Percentiles rank a stretch among this genome's conserved stretches.
phyloP scores from a whole-genome alignment of 2,888 invertebrate species.

The Drosophila rubida region DNA sequence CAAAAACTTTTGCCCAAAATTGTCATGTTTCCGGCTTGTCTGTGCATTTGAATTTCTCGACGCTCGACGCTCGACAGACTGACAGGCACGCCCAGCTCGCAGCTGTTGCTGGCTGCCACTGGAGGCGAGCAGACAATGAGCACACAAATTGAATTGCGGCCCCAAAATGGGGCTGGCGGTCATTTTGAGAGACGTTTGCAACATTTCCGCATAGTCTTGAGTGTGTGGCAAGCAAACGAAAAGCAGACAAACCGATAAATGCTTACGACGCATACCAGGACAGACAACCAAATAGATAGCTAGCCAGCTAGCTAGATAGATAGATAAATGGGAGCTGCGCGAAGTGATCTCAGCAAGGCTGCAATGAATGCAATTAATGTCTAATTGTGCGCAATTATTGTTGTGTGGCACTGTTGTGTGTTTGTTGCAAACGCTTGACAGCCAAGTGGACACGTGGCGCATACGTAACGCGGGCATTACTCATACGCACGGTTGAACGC shows the following conservation, averaged over 20 bases:
- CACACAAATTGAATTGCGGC: conserved; percentile 37
- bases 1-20: conserved; percentile 40
- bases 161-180: conserved; percentile 12
- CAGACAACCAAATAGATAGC: conserved; percentile 13
- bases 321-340: conserved; percentile 30
- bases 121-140: conserved; percentile 21
- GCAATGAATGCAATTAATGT: conserved; percentile 75
- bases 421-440: not conserved
- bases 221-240: conserved; percentile 47
- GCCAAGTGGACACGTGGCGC: conserved; percentile 57
- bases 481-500: conserved; percentile 64
- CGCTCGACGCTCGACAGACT: too few relatives aligned
- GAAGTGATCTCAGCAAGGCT: conserved; percentile 60
- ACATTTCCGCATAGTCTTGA: conserved; percentile 65
- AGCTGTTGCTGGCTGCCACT: too few relatives aligned
- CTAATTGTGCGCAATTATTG: conserved; percentile 77
- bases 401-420: conserved; percentile 11
- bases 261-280: conserved; percentile 5
- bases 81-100: conserved; percentile 35
- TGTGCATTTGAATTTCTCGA: conserved; percentile 26
- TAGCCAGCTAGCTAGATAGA: conserved; percentile 12
- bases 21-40: conserved; percentile 44
- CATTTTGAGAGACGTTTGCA: conserved; percentile 57
- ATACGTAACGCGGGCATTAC: conserved; percentile 70
- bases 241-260: conserved; percentile 38